Evolutionary conservation across 1,140 invertebrate species (phyloP).

Genomic region (Solen grandis): DNA sequence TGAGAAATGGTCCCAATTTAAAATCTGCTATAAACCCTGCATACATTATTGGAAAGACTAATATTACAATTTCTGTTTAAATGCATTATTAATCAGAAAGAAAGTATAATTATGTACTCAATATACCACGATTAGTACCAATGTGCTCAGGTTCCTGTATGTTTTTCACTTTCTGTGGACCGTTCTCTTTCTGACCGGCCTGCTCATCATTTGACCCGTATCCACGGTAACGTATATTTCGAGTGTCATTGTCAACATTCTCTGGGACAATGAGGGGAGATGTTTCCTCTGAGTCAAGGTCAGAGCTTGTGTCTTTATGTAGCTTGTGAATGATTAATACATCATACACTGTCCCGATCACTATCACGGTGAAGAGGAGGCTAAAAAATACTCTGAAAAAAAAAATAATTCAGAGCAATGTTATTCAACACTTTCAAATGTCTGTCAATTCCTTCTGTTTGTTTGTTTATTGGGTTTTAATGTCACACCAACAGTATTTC

Average conservation of each 20-base stretch:
- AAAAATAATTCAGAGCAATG: not conserved
- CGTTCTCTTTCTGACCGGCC: not conserved
- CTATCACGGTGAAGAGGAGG: slow-evolving; percentile 4
- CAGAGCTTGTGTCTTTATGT: not conserved
- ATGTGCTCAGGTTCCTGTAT: not conserved
- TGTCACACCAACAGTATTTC: too few relatives aligned
- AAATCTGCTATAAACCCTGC: too few relatives aligned
- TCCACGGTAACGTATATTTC: too few relatives aligned
- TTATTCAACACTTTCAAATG: not conserved
- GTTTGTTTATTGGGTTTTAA: too few relatives aligned
- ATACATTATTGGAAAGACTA: too few relatives aligned
- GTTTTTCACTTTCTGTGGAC: not conserved
- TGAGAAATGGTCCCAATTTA: too few relatives aligned
- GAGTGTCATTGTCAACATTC: too few relatives aligned
- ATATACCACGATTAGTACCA: too few relatives aligned
- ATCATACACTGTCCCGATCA: slow-evolving; percentile 38
- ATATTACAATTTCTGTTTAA: too few relatives aligned
- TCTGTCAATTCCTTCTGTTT: not conserved
- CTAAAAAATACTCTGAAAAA: slow-evolving; percentile 36
- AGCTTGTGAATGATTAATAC: slow-evolving; percentile 31
- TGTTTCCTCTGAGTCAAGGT: slow-evolving; percentile 6
- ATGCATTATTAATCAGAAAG: too few relatives aligned
- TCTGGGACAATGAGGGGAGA: not conserved
- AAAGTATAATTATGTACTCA: too few relatives aligned
- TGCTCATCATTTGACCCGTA: not conserved